phyloP scores from a whole-genome alignment of 2,888 invertebrate genomes.

The Stenodera caucasica region DNA sequence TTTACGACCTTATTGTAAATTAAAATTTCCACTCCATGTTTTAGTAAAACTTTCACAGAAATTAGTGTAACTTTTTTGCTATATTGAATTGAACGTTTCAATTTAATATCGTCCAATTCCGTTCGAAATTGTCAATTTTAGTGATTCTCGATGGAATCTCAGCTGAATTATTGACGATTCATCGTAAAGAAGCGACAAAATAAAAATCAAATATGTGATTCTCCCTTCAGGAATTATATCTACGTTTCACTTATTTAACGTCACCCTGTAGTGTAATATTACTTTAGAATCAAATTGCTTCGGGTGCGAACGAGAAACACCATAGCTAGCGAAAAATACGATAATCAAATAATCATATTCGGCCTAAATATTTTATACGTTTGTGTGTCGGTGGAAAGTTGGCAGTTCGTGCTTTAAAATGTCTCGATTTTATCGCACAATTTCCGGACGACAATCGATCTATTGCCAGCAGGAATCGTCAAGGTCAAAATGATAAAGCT shows the following conservation, averaged over 20 bases:
- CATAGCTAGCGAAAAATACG: not conserved
- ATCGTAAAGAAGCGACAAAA: not conserved
- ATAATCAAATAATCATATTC: not conserved
- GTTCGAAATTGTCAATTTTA: not conserved
- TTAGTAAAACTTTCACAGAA: too few species aligned
- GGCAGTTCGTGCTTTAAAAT: too few species aligned
- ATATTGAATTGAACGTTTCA: not conserved
- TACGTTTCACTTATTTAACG: not conserved
- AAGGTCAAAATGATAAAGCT: not conserved
- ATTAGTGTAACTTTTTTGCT: not conserved
- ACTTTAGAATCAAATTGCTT: not conserved
- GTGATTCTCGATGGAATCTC: not conserved
- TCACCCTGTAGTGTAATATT: not conserved
- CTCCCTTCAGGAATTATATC: constrained; percentile 2
- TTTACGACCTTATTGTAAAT: too few species aligned
- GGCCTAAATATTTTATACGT: not conserved
- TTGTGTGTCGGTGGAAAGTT: too few species aligned
- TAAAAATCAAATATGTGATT: not conserved
- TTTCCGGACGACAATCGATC: not conserved
- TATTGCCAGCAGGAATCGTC: too few species aligned
- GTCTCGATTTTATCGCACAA: not conserved
- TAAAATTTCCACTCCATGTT: too few species aligned
- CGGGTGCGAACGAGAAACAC: not conserved
- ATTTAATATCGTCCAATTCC: not conserved
- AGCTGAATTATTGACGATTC: not conserved